Conservation (phyloP, 2,888 invertebrate species). For the Calameuta filiformis region DNA sequence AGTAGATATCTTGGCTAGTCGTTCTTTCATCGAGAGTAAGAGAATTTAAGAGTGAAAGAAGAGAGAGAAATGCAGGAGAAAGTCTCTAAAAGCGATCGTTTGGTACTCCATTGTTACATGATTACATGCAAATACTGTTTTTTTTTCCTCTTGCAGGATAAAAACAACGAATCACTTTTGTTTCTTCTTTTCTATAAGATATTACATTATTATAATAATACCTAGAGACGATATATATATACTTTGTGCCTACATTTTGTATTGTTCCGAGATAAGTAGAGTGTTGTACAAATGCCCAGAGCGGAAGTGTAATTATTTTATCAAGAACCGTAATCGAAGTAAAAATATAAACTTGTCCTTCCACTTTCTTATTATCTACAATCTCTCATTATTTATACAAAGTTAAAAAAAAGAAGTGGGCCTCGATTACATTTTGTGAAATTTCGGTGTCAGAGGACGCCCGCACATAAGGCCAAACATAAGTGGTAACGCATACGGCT, state of each 20-base stretch:
- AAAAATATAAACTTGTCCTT: not conserved
- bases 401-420: no score
- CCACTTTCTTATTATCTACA: not conserved
- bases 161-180: not conserved
- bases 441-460: no score
- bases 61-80: not conserved
- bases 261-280: constrained; percentile 14
- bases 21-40: not conserved
- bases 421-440: no score
- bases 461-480: no score
- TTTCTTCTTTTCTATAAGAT: not conserved
- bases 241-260: constrained; percentile 8
- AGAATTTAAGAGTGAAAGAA: not conserved
- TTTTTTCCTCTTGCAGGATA: not conserved
- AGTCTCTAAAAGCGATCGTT: not conserved
- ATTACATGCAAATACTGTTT: not conserved
- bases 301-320: constrained; percentile 47
- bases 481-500: no score
- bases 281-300: constrained; percentile 33
- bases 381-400: not conserved
- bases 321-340: constrained; percentile 15
- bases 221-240: constrained; percentile 1
- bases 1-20: not conserved
- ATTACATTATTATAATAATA: not conserved
- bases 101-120: not conserved